Base-by-base conservation (phyloP, 2,113 vertebrate genomes). In the Philantomba maxwellii region DNA sequence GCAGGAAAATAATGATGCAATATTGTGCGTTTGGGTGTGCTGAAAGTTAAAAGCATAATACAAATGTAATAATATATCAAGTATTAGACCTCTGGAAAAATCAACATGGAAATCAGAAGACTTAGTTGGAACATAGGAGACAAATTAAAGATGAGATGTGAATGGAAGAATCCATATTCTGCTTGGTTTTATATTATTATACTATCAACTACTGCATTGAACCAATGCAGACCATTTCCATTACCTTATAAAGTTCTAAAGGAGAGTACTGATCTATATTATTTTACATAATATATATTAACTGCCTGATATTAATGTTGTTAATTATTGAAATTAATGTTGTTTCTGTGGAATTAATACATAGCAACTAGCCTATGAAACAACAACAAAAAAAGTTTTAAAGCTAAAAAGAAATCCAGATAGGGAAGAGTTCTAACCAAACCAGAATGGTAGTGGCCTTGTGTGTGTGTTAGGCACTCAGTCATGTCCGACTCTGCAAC, bases 391-490 rank as follows among this genome's bases (percentile, higher is more conserved):
- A 66, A 87, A 58, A 57, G 57, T 43, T 26, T 89, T 58, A 94
- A 80, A 90, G 33, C 58, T 77, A 33, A 73, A 92, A 94, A 94
- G 19, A 92, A 96, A 96, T 60, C 25, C 26, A 89, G 26, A 33
- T 49, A 14, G 51, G 23, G 80, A 86, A 91, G 58, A 57, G n/a
- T 43, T 93, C 81, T 77, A 96, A 43, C 43, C 28, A 97, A 89
- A 94, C 17, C 33, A 85, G 43, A 75, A 62, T 8, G 17, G 36
- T 39, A 73, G n/a, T 73, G n/a, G 66, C n/a, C 66, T 73, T 73
- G 19, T 25, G n/a, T 73, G 10, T 39, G 66, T 39, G 36, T 73
- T 23, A 73, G 10, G 21, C 66, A 73, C 66, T 39, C n/a, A 73
- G 66, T 39, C 10, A 5, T 73, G 66, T 39, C 66, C 0, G 19